Evolutionary conservation across 37 sponge, comb jelly and placozoan species (phyloP).

Genomic region (Hormiphora californensis): DNA sequence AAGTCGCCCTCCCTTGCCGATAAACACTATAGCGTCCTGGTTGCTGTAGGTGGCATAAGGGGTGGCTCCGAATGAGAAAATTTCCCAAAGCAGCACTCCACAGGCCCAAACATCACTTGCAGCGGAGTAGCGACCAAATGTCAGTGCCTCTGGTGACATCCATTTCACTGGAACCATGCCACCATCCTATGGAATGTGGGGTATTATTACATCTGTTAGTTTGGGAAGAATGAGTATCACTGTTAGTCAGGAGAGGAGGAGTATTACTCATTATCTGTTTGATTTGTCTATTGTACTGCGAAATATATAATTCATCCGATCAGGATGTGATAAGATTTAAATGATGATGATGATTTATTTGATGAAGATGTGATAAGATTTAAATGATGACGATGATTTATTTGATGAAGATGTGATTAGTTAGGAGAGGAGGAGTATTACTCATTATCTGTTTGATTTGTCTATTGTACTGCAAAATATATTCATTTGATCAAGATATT

Average conservation of each 20-base stretch:
- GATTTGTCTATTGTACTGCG: neutral
- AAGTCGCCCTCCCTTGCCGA: neutral
- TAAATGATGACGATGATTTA: neutral
- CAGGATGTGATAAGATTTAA: no score
- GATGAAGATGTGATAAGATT: no score
- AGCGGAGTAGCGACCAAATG: slow-evolving; percentile 1
- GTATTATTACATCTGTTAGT: no score
- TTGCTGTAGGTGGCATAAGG: neutral
- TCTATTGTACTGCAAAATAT: neutral
- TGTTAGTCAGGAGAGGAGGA: neutral
- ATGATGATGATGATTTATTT: no score
- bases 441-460: neutral
- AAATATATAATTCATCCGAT: no score
- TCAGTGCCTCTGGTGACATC: slow-evolving; percentile 53
- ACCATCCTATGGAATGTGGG: slow-evolving; percentile 51
- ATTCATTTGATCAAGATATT: no score
- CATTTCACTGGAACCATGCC: slow-evolving; percentile 52
- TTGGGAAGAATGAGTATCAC: no score
- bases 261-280: neutral
- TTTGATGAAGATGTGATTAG: neutral
- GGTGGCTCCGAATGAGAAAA: slow-evolving; percentile 37
- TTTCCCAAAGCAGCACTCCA: slow-evolving; percentile 36
- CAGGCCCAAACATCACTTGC: slow-evolving; percentile 42
- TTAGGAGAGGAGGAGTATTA: neutral
- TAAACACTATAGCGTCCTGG: neutral